Base-by-base conservation (phyloP, 2,797 vertebrate genomes). In the Tamandua tetradactyla region DNA sequence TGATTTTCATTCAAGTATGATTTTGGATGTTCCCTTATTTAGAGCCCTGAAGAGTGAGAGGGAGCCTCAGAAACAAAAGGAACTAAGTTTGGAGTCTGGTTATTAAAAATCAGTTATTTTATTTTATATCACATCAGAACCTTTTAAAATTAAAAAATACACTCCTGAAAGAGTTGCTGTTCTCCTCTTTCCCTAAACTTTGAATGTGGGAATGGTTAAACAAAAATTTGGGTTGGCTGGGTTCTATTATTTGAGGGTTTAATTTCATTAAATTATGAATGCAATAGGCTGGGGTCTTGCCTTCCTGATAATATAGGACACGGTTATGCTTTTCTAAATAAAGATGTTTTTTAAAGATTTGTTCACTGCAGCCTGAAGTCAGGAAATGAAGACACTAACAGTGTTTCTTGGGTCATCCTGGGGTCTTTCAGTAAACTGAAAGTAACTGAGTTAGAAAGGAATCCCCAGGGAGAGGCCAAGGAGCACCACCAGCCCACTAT, bases 381-480 rank as follows among this genome's bases (percentile, higher is more conserved):
- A 95, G 76, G 69, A 93, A 94, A 62, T 30, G 35, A 89, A 44
- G 52, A 92, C 86, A 52, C 12, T 8, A 13, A 1, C 30, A 35
- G 25, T 64, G 25, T 59, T 85, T 72, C 69, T 82, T 3, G 0
- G 25, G 85, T 49, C 84, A 88, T 35, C 57, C 20, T 61, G 49
- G 87, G 72, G 64, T 87, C 87, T 95, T 78, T 88, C 80, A 82
- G 84, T 81, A 95, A 94, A 94, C 55, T 69, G 96, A 95, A 95
- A 96, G 72, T 66, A 35, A 87, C 72, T 62, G 72, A 72, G 7
- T 66, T 55, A 84, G 57, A 89, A 82, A 96, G 23, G 79, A 66
- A 44, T 87, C 78, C 91, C 81, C 27, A 4, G 25, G 69, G 64
- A 69, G 89, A 95, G 84, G 80, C 23, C 42, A n/a, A 35, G 7